Base-by-base conservation (phyloP, 2,888 invertebrate species). In the Oscheius sp. region DNA sequence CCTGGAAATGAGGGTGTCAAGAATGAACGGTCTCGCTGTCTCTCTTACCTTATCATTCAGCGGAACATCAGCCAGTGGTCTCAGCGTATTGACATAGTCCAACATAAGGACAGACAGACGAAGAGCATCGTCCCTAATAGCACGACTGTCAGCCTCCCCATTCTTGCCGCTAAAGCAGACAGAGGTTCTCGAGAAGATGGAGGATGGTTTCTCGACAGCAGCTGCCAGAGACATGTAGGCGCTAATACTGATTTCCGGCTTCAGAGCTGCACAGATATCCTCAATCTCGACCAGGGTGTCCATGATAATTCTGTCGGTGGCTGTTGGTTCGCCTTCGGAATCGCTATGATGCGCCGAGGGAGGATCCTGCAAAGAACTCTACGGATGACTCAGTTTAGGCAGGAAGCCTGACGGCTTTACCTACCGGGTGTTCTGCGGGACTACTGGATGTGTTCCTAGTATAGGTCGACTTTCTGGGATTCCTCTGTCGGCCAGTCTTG, bases 401-500 rank as follows among this genome's bases (percentile, higher is more conserved):
- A 42, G 3, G 42, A 3, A 3, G 42, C 42, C 42, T 42, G 4
- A 42, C 42, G 59, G 13, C 33, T 32, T 37, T 32, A 58, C 58
- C n/a, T 55, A 58, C 58, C 58, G 58, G 58, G 47, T 57, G 57
- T 32, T 58, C 70, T 11, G 58, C 29, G 1, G 70, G 70, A 42
- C 35, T 35, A 2, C 47, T 57, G 21, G 58, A 59, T 29, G 37
- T 59, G 21, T 55, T 47, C 59, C 70, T 51, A 35, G 73, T 35
- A 29, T 73, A 73, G 13, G 62, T 33, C 2, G 73, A 73, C 63
- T 73, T 73, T 35, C 73, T 32, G 9, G 73, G 73, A 37, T 73
- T 73, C 33, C 73, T 51, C 21, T 73, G 73, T n/a, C 73, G 35
- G 7, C 73, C 73, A n/a, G 73, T 73, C 65, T 73, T 73, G 47